Base-by-base conservation (phyloP, 2,888 invertebrate genomes). In the Orthosia gracilis region DNA sequence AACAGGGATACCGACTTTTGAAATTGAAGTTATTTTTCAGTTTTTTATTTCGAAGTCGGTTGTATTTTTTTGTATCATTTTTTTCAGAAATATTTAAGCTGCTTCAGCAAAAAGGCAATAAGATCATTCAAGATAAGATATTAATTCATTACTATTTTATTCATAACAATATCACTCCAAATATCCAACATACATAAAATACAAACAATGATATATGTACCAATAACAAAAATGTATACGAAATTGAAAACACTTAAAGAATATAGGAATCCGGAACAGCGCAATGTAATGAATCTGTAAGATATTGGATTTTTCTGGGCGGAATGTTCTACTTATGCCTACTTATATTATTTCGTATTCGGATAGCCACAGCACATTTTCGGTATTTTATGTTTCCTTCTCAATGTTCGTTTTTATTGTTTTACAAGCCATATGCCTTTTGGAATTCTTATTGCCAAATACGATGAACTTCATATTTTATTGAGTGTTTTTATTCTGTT, bases 161-260 rank as follows among this genome's bases (percentile, higher is more conserved):
- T 40, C 40, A 40, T 9, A 40, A 40, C 1, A 40, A 40, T 40
- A 40, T 9, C 40, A 40, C 7, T 9, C 40, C 17, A 9, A 11
- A 59, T 31, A 23, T 3, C 4, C 15, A 17, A n/a, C 17, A 74
- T 18, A 52, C 5, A 50, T 12, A n/a, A 40, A 49, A 49, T 63
- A 21, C 47, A 12, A 40, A 45, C n/a, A 63, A 23, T 57, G n/a
- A n/a, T 3, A 52, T 0, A 52, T 15, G 18, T 50, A 40, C 26
- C 7, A 62, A 67, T 57, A 57, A 57, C 40, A 17, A 64, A 61
- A 52, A 63, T 59, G n/a, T n/a, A 50, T 50, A 79, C 59, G 49
- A 69, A 80, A 76, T 76, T 66, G 66, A 63, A 79, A 67, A 79
- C 58, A 63, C 79, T 78, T 66, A 62, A 78, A 67, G 40, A 73